phyloP scores from a whole-genome alignment of 2,113 vertebrate genomes.

The Colius striatus region DNA sequence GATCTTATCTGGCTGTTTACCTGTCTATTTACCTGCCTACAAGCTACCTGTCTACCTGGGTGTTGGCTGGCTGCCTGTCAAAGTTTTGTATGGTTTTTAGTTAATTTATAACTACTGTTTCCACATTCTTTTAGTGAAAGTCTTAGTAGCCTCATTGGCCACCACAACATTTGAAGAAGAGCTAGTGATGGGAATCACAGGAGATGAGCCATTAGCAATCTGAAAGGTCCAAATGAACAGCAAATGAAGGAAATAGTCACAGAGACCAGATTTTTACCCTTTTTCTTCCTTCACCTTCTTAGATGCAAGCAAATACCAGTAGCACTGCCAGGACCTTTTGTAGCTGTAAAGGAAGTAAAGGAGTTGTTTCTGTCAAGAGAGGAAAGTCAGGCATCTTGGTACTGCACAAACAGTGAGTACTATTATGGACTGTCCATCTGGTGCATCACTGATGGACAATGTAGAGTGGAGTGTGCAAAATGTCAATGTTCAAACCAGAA shows the following conservation, averaged over 20 bases:
- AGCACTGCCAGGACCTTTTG: not conserved
- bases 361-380: not conserved
- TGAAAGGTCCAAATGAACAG: not conserved
- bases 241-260: not conserved
- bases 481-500: not conserved
- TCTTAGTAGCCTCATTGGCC: not conserved
- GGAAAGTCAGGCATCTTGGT: not conserved
- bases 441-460: not conserved
- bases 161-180: not conserved
- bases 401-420: not conserved
- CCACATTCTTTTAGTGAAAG: not conserved
- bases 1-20: not conserved
- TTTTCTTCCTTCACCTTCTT: not conserved
- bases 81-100: not conserved
- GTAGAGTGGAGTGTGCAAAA: not conserved
- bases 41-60: not conserved
- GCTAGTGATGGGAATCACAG: not conserved
- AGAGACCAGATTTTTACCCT: not conserved
- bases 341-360: no score
- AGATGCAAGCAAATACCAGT: not conserved
- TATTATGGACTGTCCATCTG: fast-evolving
- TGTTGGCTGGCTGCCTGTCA: not conserved
- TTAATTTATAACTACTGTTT: not conserved
- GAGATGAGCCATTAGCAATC: not conserved
- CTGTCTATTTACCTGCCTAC: not conserved